Evolutionary conservation across 2,797 vertebrate genomes (phyloP).

Genomic region (Melanotaenia maccullochi): DNA sequence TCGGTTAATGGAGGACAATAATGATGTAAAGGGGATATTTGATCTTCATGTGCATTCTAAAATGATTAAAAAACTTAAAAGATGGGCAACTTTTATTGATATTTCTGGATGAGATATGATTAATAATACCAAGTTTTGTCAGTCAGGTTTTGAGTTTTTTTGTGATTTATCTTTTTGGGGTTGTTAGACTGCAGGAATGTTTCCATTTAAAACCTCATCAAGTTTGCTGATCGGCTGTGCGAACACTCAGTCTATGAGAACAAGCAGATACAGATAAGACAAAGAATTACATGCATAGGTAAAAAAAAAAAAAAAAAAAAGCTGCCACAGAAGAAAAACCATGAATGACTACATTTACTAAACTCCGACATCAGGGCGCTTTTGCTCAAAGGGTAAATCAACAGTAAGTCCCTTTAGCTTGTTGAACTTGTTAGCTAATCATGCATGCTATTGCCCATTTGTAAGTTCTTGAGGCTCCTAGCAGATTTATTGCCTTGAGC

Average conservation of each 20-base stretch:
- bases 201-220: background rate
- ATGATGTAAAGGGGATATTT: background rate
- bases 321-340: background rate
- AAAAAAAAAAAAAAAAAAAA: constrained; percentile 7
- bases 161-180: background rate
- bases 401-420: background rate
- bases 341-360: background rate
- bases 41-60: constrained; percentile 8
- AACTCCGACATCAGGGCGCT: background rate
- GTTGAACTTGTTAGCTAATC: background rate
- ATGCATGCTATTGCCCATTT: background rate
- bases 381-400: constrained; percentile 1
- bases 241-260: background rate
- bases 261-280: constrained; percentile 10
- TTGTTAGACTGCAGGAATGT: background rate
- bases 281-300: constrained; percentile 12
- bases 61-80: background rate
- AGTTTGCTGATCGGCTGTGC: background rate
- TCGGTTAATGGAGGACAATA: constrained; percentile 37
- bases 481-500: background rate
- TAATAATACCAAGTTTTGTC: no score
- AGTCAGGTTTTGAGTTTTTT: no score
- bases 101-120: background rate
- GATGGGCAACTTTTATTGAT: background rate
- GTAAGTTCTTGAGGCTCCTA: background rate